Conservation (phyloP, 2,888 invertebrate species). For the Ophion ellenae region DNA sequence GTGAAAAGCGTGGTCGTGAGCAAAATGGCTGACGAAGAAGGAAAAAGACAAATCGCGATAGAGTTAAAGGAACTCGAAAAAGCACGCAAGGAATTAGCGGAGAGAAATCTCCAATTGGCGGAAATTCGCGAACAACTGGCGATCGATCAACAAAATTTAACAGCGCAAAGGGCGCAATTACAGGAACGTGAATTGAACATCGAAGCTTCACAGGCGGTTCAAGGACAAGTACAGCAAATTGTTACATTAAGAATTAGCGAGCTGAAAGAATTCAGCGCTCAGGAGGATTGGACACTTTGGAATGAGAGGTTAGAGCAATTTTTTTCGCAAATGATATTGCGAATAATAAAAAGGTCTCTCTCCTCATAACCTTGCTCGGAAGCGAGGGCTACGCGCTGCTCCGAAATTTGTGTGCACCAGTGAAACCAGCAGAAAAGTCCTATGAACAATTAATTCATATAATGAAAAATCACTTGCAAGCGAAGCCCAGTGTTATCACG, state of each 20-base stretch:
- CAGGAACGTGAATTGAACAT: not conserved
- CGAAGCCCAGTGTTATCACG: constrained; percentile 1
- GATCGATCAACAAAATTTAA: constrained; percentile 7
- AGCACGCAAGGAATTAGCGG: not conserved
- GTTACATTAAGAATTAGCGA: constrained; percentile 30
- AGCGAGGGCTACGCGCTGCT: not conserved
- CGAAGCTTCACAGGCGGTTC: not conserved
- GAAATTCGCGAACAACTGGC: constrained; percentile 19
- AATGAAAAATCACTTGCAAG: constrained; percentile 61
- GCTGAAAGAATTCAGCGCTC: constrained; percentile 42
- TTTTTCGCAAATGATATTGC: constrained; percentile 39
- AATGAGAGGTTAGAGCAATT: constrained; percentile 54
- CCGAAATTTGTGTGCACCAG: constrained; percentile 62
- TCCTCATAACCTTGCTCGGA: constrained; percentile 39
- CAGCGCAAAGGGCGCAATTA: constrained; percentile 6
- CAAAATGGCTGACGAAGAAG: not conserved
- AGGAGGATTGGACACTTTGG: constrained; percentile 9
- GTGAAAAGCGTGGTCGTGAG: not conserved
- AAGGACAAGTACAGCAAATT: not conserved
- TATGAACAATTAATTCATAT: constrained; percentile 43
- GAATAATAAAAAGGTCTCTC: constrained; percentile 33
- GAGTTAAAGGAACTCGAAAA: constrained; percentile 10
- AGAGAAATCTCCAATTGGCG: constrained; percentile 7
- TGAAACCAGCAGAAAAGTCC: constrained; percentile 35
- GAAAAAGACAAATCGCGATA: not conserved